Evolutionary conservation across 2,113 vertebrate species (phyloP).

Genomic region (Tiliqua scincoides): DNA sequence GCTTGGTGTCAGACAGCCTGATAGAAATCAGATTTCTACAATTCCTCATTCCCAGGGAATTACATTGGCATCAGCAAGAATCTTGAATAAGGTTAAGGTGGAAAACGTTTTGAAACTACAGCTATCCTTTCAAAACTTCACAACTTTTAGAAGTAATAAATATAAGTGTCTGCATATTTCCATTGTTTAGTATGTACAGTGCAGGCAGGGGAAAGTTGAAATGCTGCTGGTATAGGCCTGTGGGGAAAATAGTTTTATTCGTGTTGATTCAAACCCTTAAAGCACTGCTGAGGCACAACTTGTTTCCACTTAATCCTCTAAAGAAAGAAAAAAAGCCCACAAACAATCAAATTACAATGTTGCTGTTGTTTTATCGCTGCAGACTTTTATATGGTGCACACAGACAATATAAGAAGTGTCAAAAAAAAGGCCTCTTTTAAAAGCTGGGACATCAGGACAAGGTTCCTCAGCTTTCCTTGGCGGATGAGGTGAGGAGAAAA

Average conservation of each 20-base stretch:
- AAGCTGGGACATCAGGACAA: slow-evolving; percentile 56
- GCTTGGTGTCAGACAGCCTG: too few relatives aligned
- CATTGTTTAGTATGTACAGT: not conserved
- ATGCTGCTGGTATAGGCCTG: not conserved
- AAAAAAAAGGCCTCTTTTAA: slow-evolving; percentile 53
- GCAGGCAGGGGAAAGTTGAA: not conserved
- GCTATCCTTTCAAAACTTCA: not conserved
- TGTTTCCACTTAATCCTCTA: slow-evolving; percentile 18
- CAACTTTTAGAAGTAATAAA: slow-evolving; percentile 34
- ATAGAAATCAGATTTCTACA: not conserved
- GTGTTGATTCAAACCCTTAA: slow-evolving; percentile 29
- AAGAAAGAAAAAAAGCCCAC: not conserved
- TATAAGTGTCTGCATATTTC: slow-evolving; percentile 30
- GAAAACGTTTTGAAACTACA: not conserved
- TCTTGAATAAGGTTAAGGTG: not conserved
- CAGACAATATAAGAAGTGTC: slow-evolving; percentile 50
- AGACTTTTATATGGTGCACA: slow-evolving; percentile 46
- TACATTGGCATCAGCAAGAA: not conserved
- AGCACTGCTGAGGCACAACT: slow-evolving; percentile 3
- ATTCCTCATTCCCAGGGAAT: not conserved
- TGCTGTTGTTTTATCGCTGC: slow-evolving; percentile 32
- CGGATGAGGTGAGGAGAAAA: slow-evolving; percentile 68
- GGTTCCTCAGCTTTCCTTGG: slow-evolving; percentile 55
- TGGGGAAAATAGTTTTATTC: not conserved
- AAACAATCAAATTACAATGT: slow-evolving; percentile 2